Conservation (phyloP, 2,113 vertebrate genomes). For the Oryzias celebensis region DNA sequence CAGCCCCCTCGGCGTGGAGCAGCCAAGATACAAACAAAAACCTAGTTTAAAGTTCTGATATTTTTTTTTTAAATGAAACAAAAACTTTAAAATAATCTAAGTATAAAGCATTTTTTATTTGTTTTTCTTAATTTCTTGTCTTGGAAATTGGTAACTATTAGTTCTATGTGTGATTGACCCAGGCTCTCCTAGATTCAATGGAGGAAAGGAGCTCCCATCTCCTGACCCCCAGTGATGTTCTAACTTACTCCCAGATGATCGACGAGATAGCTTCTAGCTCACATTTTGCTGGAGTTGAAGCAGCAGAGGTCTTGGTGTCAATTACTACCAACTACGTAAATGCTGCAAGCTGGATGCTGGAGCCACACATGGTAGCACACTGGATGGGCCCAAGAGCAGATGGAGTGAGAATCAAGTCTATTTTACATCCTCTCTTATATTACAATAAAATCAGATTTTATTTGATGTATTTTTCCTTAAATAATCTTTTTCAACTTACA, state of each 20-base stretch:
- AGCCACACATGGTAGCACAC: constrained; percentile 52
- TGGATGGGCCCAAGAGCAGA: constrained; percentile 57
- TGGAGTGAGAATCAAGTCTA: constrained; percentile 44
- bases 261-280: constrained; percentile 14
- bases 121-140: no score
- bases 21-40: no score
- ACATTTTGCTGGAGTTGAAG: neutral
- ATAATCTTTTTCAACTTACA: neutral
- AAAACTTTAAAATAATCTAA: no score
- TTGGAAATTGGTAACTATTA: no score
- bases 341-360: constrained; percentile 61
- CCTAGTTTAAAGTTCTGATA: no score
- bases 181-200: constrained; percentile 42
- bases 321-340: constrained; percentile 64
- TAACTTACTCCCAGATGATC: constrained; percentile 51
- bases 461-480: neutral
- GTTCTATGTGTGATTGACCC: constrained; percentile 27
- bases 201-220: constrained; percentile 25
- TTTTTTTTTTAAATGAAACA: no score
- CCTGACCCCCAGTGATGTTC: constrained; percentile 46
- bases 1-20: no score
- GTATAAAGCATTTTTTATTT: no score
- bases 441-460: neutral
- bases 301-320: constrained; percentile 56
- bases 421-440: neutral